Base-by-base conservation (phyloP, 2,797 vertebrate genomes). In the Tenualosa thibaudeaui region DNA sequence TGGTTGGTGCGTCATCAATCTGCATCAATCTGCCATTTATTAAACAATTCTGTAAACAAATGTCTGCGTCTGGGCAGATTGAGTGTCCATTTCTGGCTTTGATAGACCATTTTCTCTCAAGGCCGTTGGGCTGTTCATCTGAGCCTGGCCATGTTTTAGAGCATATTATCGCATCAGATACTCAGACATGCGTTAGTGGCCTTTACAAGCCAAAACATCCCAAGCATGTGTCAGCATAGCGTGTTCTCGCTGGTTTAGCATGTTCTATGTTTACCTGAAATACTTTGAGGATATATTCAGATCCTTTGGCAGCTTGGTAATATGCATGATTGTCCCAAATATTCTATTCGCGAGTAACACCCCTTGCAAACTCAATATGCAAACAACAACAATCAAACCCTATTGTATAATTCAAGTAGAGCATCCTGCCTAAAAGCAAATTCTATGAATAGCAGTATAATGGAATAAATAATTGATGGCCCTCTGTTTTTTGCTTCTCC, bases 341-440 rank as follows among this genome's bases (percentile, higher is more conserved):
- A 15, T 49, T 87, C 26, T 83, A 24, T 13, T 51, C 62, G 83
- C 40, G 54, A 54, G 43, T 22, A 22, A 53, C 15, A 53, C 31
- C 46, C 78, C 58, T 65, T 78, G 22, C 54, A 83, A 22, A 43
- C 71, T 81, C 65, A 37, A 82, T 75, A 81, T 37, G 62, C 37
- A 50, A 40, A 26, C 37, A 65, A n/a, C 22, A 88, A 40, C 85
- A 82, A 78, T 85, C 49, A 75, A 75, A 86, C 49, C 81, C 75
- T 85, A 84, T 81, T 87, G 86, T 84, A 83, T 86, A 81, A 84
- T 86, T 86, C 37, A 85, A 75, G 56, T 83, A 50, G 81, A 83
- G 24, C 75, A 50, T 78, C 60, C 46, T 85, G 83, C 51, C 58
- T 88, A 84, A 85, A 88, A 85, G 83, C n/a, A 58, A 82, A 81